phyloP scores from a whole-genome alignment of 2,888 invertebrate genomes.

The Piscicola geometra region DNA sequence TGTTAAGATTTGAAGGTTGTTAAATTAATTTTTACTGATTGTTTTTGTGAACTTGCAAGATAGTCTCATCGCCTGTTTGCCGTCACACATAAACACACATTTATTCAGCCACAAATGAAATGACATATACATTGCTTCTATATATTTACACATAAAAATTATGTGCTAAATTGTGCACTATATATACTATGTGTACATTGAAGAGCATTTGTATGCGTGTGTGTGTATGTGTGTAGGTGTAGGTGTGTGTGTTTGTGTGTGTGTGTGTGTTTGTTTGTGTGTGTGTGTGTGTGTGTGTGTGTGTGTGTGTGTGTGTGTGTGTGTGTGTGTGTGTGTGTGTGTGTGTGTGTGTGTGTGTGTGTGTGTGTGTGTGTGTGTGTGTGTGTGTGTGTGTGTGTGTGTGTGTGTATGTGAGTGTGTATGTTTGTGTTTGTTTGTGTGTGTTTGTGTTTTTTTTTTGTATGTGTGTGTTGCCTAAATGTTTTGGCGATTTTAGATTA shows the following conservation, averaged over 20 bases:
- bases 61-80: too few species aligned
- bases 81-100: too few species aligned
- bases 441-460: not conserved
- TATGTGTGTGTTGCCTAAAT: too few species aligned
- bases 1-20: too few species aligned
- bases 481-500: too few species aligned
- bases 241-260: slow-evolving; percentile 12
- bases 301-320: slow-evolving; percentile 4
- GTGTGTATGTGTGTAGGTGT: slow-evolving; percentile 24
- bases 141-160: too few species aligned
- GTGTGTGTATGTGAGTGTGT: not conserved
- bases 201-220: slow-evolving; percentile 18
- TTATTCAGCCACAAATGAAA: too few species aligned
- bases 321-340: slow-evolving; percentile 22
- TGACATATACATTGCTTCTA: too few species aligned
- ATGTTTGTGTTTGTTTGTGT: not conserved
- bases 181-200: slow-evolving; percentile 1
- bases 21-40: too few species aligned
- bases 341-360: slow-evolving; percentile 35
- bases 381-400: slow-evolving; percentile 4
- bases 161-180: too few species aligned
- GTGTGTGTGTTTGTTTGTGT: slow-evolving; percentile 16
- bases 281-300: slow-evolving; percentile 3
- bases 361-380: slow-evolving; percentile 35
- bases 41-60: too few species aligned